Percentiles rank a stretch among this genome's conserved stretches.
Evolutionary conservation across 2,888 invertebrate genomes (phyloP).

Genomic region (Drosophila robusta): DNA sequence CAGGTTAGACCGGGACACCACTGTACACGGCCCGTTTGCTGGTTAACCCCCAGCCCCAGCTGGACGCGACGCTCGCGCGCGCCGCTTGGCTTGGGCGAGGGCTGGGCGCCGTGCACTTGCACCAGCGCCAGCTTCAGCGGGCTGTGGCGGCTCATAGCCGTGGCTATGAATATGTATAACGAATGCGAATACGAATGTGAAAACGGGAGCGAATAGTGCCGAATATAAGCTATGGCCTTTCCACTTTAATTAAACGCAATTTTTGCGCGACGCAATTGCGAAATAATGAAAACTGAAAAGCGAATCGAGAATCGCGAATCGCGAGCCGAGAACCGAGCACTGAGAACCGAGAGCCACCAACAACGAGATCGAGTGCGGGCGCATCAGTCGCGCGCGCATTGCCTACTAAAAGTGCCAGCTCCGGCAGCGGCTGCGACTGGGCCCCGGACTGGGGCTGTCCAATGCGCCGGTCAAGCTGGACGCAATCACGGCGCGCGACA

Average conservation of each 20-base stretch:
- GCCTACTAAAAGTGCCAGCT: constrained; percentile 69
- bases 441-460: constrained; percentile 9
- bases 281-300: constrained; percentile 42
- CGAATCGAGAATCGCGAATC: constrained; percentile 15
- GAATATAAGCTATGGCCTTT: constrained; percentile 61
- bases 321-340: background rate
- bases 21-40: constrained; percentile 84
- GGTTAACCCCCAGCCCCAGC: constrained; percentile 83
- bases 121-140: constrained; percentile 69
- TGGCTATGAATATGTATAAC: constrained; percentile 8
- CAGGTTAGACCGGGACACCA: constrained; percentile 85
- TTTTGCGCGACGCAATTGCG: constrained; percentile 72
- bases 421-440: too few species aligned
- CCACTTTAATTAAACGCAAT: constrained; percentile 79
- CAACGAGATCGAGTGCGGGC: constrained; percentile 57
- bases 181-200: constrained; percentile 17
- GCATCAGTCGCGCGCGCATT: constrained; percentile 79
- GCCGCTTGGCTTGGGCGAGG: background rate
- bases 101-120: constrained; percentile 60
- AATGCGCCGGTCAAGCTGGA: constrained; percentile 53
- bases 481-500: constrained; percentile 77
- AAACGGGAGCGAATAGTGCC: constrained; percentile 14
- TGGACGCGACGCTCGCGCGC: constrained; percentile 50
- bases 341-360: constrained; percentile 22
- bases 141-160: constrained; percentile 63